A percentile compares a stretch with the other conserved stretches of the same genome.
Conservation (phyloP, 2,888 invertebrate genomes). For the Heliconius cydno region DNA sequence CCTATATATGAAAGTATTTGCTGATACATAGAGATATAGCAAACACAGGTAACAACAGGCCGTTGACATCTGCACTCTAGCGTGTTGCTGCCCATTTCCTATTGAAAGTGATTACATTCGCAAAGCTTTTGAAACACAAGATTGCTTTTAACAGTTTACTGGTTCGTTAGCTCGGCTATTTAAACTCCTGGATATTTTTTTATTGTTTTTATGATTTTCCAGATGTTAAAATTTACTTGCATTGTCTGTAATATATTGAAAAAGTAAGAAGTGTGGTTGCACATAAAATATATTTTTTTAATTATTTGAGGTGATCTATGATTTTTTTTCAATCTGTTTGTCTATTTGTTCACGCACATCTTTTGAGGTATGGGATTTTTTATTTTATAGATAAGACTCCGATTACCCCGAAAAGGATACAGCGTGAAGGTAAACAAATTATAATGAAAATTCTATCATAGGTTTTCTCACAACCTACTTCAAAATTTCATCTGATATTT, state of each 20-base stretch:
- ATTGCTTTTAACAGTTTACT: slow-evolving; percentile 76
- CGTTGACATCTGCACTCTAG: slow-evolving; percentile 44
- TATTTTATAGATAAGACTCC: background rate
- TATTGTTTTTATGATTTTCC: background rate
- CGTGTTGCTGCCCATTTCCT: slow-evolving; percentile 60
- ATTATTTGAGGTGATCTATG: background rate
- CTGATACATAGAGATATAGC: background rate
- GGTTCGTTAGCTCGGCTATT: slow-evolving; percentile 59
- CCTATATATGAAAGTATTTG: background rate
- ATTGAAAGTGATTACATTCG: slow-evolving; percentile 50
- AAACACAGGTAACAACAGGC: slow-evolving; percentile 37
- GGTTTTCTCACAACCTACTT: too few relatives aligned
- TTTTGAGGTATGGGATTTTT: background rate
- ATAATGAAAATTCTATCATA: background rate
- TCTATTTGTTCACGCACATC: too few relatives aligned
- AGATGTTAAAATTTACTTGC: background rate
- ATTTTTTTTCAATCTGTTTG: background rate
- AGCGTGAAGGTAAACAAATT: background rate
- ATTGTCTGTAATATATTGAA: background rate
- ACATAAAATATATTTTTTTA: background rate
- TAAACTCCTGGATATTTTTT: slow-evolving; percentile 15
- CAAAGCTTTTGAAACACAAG: slow-evolving; percentile 63
- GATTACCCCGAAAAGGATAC: too few relatives aligned
- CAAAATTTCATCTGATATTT: too few relatives aligned
- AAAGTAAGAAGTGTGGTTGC: background rate